A percentile compares a stretch with the other conserved stretches of the same genome.
These are phyloP conservation scores for Troilus luridus DNA, from an alignment of 2,888 invertebrate genomes.

Conservation along the genomic window DNA sequence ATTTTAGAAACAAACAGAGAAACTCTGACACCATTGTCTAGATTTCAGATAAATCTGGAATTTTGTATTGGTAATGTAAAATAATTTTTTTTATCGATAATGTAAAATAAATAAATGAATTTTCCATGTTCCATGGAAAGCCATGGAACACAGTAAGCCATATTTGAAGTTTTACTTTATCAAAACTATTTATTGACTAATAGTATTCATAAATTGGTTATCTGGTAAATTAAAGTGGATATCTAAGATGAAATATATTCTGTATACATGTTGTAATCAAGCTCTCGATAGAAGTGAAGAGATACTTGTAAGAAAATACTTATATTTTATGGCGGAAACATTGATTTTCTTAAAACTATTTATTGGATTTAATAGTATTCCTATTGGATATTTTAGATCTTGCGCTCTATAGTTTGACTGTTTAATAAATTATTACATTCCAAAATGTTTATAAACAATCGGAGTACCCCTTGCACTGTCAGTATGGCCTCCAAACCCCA, in stretches of 20 bases:
- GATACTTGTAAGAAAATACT: too few species aligned
- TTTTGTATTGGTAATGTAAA: too few species aligned
- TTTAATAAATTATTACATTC: slow-evolving; percentile 14
- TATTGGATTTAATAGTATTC: not conserved
- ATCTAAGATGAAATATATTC: too few species aligned
- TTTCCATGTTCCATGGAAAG: not conserved
- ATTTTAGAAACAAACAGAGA: too few species aligned
- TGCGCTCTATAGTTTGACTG: not conserved
- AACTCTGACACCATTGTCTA: too few species aligned
- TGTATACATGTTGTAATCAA: too few species aligned
- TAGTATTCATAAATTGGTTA: too few species aligned
- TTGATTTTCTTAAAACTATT: not conserved
- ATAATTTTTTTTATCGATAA: too few species aligned
- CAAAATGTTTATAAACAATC: not conserved
- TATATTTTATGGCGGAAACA: too few species aligned
- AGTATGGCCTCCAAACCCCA: slow-evolving; percentile 68
- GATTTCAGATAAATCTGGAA: too few species aligned
- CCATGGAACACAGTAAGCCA: not conserved
- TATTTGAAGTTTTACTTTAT: not conserved
- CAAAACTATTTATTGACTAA: not conserved
- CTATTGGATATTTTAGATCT: not conserved
- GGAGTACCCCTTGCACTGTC: slow-evolving; percentile 56
- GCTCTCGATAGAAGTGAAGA: too few species aligned
- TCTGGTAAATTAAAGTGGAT: too few species aligned
- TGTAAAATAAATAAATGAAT: not conserved